Evolutionary conservation across 2,888 invertebrate species (phyloP).

Genomic region (Drosophila percnosoma): DNA sequence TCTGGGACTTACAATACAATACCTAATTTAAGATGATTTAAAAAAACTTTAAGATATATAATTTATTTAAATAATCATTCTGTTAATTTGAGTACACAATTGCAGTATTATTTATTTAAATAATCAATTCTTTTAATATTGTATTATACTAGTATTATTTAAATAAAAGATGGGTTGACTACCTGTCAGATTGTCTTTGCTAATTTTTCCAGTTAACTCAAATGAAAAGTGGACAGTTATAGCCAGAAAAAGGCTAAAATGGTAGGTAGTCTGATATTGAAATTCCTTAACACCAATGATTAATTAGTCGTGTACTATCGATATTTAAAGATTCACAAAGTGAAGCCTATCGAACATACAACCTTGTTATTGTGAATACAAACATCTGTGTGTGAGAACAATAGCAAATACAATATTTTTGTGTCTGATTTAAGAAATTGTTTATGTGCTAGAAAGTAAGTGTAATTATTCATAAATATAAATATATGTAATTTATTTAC

Average conservation of each 20-base stretch:
- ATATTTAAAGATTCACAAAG: constrained; percentile 4
- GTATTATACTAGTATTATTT: background rate
- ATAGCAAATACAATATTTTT: constrained; percentile 32
- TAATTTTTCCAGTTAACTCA: background rate
- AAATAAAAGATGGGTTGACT: background rate
- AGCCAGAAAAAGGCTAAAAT: background rate
- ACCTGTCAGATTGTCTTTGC: background rate
- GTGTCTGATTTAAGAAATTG: constrained; percentile 6
- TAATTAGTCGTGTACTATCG: constrained; percentile 18
- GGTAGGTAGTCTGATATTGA: background rate
- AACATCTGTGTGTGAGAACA: constrained; percentile 44
- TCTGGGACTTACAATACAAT: background rate
- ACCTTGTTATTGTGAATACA: constrained; percentile 33
- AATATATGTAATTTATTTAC: background rate
- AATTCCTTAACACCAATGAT: background rate
- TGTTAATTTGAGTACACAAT: background rate
- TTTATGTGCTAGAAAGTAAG: constrained; percentile 8
- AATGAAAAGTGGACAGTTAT: background rate
- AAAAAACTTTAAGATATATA: background rate
- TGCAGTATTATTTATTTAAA: background rate
- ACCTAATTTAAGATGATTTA: background rate
- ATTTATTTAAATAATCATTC: background rate
- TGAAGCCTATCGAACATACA: constrained; percentile 34
- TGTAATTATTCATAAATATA: background rate
- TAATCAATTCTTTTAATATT: background rate